Evolutionary conservation across 2,888 invertebrate species (phyloP).

Genomic region (Pogonocherus hispidulus): DNA sequence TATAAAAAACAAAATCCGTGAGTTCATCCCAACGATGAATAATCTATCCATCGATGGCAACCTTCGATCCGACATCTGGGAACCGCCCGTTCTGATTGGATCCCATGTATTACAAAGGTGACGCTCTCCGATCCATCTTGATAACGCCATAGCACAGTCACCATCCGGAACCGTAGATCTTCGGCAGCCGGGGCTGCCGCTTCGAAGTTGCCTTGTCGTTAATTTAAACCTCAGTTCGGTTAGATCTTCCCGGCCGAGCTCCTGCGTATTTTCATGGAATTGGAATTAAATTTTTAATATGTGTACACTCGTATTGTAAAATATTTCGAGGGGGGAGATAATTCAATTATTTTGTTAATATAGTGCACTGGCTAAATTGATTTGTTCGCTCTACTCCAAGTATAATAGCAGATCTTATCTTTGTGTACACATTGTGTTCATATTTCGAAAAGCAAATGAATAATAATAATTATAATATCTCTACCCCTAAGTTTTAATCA

Average conservation of each 20-base stretch:
- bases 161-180: conserved; percentile 23
- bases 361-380: too few relatives aligned
- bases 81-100: conserved; percentile 45
- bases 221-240: conserved; percentile 21
- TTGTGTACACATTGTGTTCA: too few relatives aligned
- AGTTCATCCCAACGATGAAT: conserved; percentile 39
- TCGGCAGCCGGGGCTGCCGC: conserved; percentile 25
- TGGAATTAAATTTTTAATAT: too few relatives aligned
- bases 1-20: conserved; percentile 14
- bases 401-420: too few relatives aligned
- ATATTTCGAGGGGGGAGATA: too few relatives aligned
- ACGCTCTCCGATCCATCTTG: conserved; percentile 45
- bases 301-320: too few relatives aligned
- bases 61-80: conserved; percentile 41
- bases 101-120: conserved; percentile 41
- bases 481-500: too few relatives aligned
- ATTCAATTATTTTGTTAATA: too few relatives aligned
- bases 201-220: conserved; percentile 23
- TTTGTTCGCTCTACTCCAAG: too few relatives aligned
- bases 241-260: conserved; percentile 1
- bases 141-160: conserved; percentile 35
- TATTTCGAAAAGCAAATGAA: too few relatives aligned
- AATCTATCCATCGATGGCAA: conserved; percentile 36
- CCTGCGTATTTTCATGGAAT: too few relatives aligned
- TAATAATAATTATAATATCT: too few relatives aligned